Evolutionary conservation across 2,888 invertebrate genomes (phyloP), one percentile per base, ranked within the genome.

Genomic region (Andrena marginata): DNA sequence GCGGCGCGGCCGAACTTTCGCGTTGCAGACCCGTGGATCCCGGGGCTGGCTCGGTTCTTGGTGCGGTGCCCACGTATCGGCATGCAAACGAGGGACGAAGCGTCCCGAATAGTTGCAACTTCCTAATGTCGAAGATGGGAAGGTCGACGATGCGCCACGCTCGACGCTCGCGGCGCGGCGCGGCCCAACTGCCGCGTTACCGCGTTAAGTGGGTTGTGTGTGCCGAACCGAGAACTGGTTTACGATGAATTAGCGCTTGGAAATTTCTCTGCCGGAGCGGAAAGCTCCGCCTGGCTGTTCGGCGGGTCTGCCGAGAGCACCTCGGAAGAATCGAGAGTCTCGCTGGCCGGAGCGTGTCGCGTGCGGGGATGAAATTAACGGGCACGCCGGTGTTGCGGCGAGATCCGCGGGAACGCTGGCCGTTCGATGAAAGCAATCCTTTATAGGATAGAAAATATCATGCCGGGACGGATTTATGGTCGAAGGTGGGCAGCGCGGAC

Each of bases 31-130:
- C 65, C 49, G 54, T 65, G 68, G 80, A 69, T 70, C 70, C 29
- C 29, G 31, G 42, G 65, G 56, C 59, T 74, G 67, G 20, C 73
- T 70, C 64, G 60, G 59, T 35, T 49, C 63, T 48, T 71, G 77
- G 35, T 31, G 59, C 65, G 63, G 13, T 65, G 72, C 63, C 63
- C 71, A 59, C 76, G 69, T 76, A 74, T 84, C 84, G 83, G 81
- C 88, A 85, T 90, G 89, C 85, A 90, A 90, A 90, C 86, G 87
- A 89, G 85, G 82, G 82, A 84, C 80, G 70, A 85, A 83, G 80
- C 81, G 78, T 84, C 87, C 60, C 64, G 84, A 82, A 85, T 87
- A 87, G 88, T 87, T 89, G 42, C 64, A 71, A 81, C 82, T 88
- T 85, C 85, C 84, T 85, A 87, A 87, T 85, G 82, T 72, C 85